These are phyloP conservation scores for Anarhynchus alexandrinus DNA, from an alignment of 2,113 vertebrate genomes.

Conservation along the genomic window DNA sequence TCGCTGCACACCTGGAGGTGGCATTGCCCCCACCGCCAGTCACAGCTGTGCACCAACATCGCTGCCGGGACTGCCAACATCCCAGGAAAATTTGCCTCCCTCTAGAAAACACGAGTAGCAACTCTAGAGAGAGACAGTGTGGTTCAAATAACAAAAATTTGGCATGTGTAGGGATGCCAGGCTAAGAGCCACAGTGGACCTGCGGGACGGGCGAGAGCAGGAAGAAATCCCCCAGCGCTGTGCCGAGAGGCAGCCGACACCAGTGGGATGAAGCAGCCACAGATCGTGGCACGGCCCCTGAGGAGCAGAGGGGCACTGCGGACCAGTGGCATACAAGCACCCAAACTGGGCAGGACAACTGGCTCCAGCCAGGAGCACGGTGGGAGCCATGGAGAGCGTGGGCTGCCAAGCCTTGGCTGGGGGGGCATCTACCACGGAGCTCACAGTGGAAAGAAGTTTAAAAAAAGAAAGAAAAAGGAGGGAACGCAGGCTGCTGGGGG, in stretches of 20 bases:
- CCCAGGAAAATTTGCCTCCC: not conserved
- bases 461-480: not conserved
- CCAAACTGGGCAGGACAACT: not conserved
- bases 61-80: not conserved
- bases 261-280: not conserved
- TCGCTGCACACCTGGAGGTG: not conserved
- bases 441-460: not conserved
- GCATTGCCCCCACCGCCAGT: not conserved
- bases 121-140: not conserved
- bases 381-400: not conserved
- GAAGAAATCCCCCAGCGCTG: not conserved
- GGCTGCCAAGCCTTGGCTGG: not conserved
- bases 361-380: fast-evolving
- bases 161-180: not conserved
- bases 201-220: not conserved
- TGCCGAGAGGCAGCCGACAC: not conserved
- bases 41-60: not conserved
- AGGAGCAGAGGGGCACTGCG: not conserved
- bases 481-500: too few species aligned
- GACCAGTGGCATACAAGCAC: not conserved
- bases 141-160: not conserved
- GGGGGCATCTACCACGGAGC: not conserved
- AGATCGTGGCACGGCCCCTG: not conserved
- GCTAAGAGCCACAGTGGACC: not conserved
- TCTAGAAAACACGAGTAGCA: not conserved